phyloP scores from a whole-genome alignment of 2,797 vertebrate species.

The Sebastiscus tertius region DNA sequence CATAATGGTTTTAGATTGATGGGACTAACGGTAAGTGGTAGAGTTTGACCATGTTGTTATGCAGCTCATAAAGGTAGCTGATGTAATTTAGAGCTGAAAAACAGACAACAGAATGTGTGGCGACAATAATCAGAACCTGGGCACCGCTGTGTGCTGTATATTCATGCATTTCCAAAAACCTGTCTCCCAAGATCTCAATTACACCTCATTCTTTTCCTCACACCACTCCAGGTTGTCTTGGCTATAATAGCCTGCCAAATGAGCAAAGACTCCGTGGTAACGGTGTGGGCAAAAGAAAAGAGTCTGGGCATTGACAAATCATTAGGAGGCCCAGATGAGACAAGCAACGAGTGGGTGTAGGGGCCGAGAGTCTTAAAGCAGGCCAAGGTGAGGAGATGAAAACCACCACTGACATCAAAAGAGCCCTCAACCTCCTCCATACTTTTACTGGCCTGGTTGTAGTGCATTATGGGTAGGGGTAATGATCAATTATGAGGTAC shows the following conservation, averaged over 20 bases:
- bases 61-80: background rate
- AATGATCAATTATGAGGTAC: slow-evolving; percentile 61
- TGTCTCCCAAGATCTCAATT: slow-evolving; percentile 31
- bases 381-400: slow-evolving; percentile 48
- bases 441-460: slow-evolving; percentile 29
- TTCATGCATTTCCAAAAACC: slow-evolving; percentile 30
- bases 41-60: background rate
- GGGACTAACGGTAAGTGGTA: background rate
- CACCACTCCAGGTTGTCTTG: slow-evolving; percentile 40
- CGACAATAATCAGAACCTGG: slow-evolving; percentile 6
- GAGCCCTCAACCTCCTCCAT: slow-evolving; percentile 37
- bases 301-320: slow-evolving; percentile 52
- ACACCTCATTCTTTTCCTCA: slow-evolving; percentile 25
- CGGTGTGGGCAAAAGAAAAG: slow-evolving; percentile 35
- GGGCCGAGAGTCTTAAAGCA: slow-evolving; percentile 45
- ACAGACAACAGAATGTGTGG: background rate
- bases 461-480: slow-evolving; percentile 63
- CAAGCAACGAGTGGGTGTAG: slow-evolving; percentile 51
- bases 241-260: slow-evolving; percentile 54
- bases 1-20: slow-evolving; percentile 1
- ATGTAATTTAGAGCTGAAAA: slow-evolving; percentile 12
- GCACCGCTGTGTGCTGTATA: background rate
- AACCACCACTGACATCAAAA: slow-evolving; percentile 71
- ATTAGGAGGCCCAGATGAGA: slow-evolving; percentile 62
- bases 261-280: slow-evolving; percentile 40